phyloP scores from a whole-genome alignment of 2,797 vertebrate species.

The Bovichtus variegatus region DNA sequence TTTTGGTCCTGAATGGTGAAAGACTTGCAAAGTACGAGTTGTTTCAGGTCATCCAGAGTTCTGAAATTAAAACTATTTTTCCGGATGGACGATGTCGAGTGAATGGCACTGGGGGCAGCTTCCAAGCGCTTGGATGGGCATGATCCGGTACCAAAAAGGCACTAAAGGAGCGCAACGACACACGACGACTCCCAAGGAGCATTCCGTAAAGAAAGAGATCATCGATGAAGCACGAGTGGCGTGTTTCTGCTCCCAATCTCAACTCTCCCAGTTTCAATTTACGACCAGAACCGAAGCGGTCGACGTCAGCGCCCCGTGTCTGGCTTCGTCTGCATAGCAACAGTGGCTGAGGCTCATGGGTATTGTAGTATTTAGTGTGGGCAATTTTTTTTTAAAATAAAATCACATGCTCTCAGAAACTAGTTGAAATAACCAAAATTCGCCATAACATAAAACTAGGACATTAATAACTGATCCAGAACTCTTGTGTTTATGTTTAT shows the following conservation, averaged over 20 bases:
- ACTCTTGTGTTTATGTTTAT: neutral
- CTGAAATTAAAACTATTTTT: neutral
- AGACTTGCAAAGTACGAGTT: neutral
- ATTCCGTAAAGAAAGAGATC: too few relatives aligned
- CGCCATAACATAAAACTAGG: neutral
- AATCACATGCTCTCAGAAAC: neutral
- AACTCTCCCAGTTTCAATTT: too few relatives aligned
- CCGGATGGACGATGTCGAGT: neutral
- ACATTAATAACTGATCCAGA: neutral
- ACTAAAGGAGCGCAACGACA: too few relatives aligned
- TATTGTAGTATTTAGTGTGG: neutral
- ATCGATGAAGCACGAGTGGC: too few relatives aligned
- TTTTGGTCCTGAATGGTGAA: neutral
- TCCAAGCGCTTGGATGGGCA: neutral
- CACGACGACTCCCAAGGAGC: too few relatives aligned
- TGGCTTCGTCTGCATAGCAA: neutral
- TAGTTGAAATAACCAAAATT: neutral
- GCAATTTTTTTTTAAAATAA: too few relatives aligned
- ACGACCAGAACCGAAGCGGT: too few relatives aligned
- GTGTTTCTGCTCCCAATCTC: too few relatives aligned
- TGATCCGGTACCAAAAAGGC: neutral
- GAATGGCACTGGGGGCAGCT: neutral
- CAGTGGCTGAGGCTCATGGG: neutral
- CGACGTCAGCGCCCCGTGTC: too few relatives aligned
- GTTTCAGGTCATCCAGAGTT: neutral